These are phyloP conservation scores for Bombycilla garrulus DNA, from an alignment of 2,113 vertebrate species.

Conservation along the genomic window DNA sequence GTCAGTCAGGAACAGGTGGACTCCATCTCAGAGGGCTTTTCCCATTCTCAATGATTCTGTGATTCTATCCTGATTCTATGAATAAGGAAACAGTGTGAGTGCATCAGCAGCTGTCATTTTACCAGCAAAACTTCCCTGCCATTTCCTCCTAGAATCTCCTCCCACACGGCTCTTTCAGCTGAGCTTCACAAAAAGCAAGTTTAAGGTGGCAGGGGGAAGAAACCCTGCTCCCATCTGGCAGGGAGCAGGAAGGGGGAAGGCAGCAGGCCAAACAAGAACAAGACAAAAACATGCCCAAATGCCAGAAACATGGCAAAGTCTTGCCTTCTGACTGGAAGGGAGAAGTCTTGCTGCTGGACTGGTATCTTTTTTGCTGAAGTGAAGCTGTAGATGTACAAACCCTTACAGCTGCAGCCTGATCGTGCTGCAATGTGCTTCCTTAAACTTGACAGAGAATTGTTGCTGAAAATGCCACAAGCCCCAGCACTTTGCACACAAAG, in stretches of 20 bases:
- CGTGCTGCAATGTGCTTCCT: background rate
- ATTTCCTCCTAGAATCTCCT: background rate
- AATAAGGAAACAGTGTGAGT: background rate
- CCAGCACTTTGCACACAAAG: fast-evolving
- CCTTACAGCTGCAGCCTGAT: background rate
- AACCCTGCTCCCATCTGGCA: background rate
- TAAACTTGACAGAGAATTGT: fast-evolving
- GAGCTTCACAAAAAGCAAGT: background rate
- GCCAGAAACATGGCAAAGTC: background rate
- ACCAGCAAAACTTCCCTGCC: background rate
- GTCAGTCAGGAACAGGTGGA: background rate
- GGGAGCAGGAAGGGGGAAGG: background rate
- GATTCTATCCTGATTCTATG: background rate
- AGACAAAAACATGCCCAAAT: background rate
- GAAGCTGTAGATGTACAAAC: background rate
- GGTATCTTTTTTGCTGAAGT: background rate
- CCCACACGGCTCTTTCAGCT: background rate
- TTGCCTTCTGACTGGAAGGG: background rate
- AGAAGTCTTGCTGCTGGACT: background rate
- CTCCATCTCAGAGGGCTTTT: background rate
- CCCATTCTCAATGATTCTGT: background rate
- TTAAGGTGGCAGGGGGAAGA: background rate
- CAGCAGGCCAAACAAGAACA: background rate
- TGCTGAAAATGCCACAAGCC: background rate
- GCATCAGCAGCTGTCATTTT: background rate